A percentile compares a stretch with the other conserved stretches of the same genome.
Evolutionary conservation across 64 coral and sea anemone species (phyloP).

Genomic region (Orbicella faveolata): DNA sequence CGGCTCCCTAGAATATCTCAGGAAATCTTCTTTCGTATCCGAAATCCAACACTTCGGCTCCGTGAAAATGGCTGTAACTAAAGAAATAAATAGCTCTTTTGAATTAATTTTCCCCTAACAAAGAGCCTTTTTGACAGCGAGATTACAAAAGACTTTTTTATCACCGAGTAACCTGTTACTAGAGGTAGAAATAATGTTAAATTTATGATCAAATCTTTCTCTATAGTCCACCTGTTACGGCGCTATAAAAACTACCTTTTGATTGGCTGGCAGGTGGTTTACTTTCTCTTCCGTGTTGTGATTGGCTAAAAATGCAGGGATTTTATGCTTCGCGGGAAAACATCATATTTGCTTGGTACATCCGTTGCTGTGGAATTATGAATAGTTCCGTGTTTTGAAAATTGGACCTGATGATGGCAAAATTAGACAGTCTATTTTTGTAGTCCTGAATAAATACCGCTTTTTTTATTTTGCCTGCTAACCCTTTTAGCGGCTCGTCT

Average conservation of each 20-base stretch:
- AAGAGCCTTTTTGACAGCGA: conserved; percentile 61
- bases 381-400: background rate
- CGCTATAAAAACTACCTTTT: conserved; percentile 30
- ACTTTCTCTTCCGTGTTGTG: conserved; percentile 53
- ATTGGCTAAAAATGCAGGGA: conserved; percentile 46
- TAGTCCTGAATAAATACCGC: background rate
- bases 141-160: conserved; percentile 91
- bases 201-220: conserved; percentile 77
- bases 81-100: background rate
- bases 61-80: background rate
- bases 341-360: conserved; percentile 18
- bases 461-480: background rate
- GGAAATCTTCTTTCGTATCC: background rate
- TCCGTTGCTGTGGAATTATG: conserved; percentile 32
- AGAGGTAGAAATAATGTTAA: conserved; percentile 78
- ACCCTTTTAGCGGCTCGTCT: background rate
- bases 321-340: conserved; percentile 43
- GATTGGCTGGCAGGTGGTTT: conserved; percentile 80
- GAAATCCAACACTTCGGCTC: background rate
- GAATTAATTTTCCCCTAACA: conserved; percentile 33
- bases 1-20: background rate
- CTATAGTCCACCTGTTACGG: conserved; percentile 82
- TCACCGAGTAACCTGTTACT: conserved; percentile 43
- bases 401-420: background rate
- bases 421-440: background rate